Conservation (phyloP, 2,888 invertebrate species). For the Drosophila tanythrix region DNA sequence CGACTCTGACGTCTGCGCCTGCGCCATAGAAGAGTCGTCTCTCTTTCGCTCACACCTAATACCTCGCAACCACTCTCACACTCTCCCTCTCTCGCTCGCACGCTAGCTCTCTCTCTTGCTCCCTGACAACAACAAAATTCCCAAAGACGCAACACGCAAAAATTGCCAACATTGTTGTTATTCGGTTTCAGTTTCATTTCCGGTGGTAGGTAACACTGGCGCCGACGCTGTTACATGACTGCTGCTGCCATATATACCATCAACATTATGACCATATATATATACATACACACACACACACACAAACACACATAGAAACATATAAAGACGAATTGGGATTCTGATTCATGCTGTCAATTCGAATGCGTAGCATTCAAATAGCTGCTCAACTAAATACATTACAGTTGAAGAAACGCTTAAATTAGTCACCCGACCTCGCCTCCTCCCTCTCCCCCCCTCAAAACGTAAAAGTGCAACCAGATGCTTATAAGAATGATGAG, state of each 20-base stretch:
- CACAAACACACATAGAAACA: not conserved
- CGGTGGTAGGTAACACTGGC: constrained; percentile 65
- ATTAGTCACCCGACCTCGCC: constrained; percentile 28
- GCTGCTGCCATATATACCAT: constrained; percentile 50
- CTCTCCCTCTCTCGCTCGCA: constrained; percentile 1
- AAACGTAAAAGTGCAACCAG: constrained; percentile 40
- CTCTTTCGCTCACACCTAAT: constrained; percentile 3
- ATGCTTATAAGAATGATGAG: constrained; percentile 27
- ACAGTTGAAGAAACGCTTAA: constrained; percentile 13
- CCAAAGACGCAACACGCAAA: constrained; percentile 39
- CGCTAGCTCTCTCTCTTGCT: not conserved
- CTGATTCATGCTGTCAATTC: constrained; percentile 17
- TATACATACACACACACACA: constrained; percentile 1
- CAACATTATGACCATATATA: constrained; percentile 50
- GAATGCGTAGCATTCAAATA: constrained; percentile 57
- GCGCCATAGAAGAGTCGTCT: constrained; percentile 48
- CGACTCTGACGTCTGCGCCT: constrained; percentile 73
- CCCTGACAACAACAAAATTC: constrained; percentile 31
- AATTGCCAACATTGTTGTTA: constrained; percentile 53
- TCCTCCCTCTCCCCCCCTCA: not conserved
- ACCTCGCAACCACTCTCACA: not conserved
- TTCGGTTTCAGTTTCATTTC: constrained; percentile 75
- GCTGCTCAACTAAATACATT: constrained; percentile 48
- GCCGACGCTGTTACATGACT: constrained; percentile 46
- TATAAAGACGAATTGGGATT: constrained; percentile 37